These are phyloP conservation scores for Hololepta plana DNA, from an alignment of 2,888 invertebrate species.

Conservation along the genomic window DNA sequence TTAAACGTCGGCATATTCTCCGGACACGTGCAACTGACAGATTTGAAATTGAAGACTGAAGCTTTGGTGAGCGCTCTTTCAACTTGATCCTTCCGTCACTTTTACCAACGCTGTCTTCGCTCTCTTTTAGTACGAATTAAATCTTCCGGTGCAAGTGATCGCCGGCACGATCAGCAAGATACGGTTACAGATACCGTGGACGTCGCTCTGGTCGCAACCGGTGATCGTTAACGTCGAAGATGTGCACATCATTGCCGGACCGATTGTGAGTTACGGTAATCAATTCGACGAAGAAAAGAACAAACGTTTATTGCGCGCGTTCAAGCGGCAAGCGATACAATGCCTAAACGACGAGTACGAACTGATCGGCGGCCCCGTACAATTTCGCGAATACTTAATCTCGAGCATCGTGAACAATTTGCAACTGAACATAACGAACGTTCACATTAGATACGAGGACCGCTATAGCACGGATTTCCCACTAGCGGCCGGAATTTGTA, in stretches of 20 bases:
- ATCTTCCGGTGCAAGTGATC: conserved; percentile 65
- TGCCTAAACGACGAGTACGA: conserved; percentile 42
- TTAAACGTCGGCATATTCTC: conserved; percentile 70
- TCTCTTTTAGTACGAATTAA: conserved; percentile 53
- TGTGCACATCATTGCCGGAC: conserved; percentile 55
- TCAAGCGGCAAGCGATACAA: conserved; percentile 51
- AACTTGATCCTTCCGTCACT: too few species aligned
- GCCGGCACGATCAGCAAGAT: conserved; percentile 63
- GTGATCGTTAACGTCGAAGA: conserved; percentile 59
- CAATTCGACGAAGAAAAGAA: conserved; percentile 57
- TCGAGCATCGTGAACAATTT: conserved; percentile 64
- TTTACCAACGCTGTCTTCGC: too few species aligned
- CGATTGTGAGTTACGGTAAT: conserved; percentile 41
- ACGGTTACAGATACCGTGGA: conserved; percentile 61
- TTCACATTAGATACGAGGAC: conserved; percentile 70
- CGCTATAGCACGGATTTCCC: conserved; percentile 45
- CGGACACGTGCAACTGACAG: conserved; percentile 59
- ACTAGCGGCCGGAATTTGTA: conserved; percentile 56
- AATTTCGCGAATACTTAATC: conserved; percentile 53
- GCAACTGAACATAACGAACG: conserved; percentile 57
- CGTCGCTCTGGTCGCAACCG: conserved; percentile 53
- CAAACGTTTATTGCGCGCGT: conserved; percentile 49
- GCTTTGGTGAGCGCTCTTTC: conserved; percentile 50
- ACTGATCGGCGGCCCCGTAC: conserved; percentile 40
- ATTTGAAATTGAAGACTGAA: conserved; percentile 61